Percentiles rank a stretch among this genome's conserved stretches.
Evolutionary conservation across 2,113 vertebrate genomes (phyloP).

Genomic region (Pseudorasbora parva): DNA sequence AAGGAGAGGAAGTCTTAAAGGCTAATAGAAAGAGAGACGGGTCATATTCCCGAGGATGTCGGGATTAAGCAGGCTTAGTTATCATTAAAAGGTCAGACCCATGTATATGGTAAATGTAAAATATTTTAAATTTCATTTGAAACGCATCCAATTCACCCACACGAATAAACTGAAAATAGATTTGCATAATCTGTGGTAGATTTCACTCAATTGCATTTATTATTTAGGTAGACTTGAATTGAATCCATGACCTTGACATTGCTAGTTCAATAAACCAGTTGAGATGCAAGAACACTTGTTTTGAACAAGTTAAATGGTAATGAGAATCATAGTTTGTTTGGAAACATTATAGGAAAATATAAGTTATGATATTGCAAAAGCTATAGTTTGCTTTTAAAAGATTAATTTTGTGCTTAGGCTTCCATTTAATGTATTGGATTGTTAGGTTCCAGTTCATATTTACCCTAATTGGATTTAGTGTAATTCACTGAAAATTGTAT

Average conservation of each 20-base stretch:
- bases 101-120: conserved; percentile 24
- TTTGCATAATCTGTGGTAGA: conserved; percentile 15
- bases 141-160: conserved; percentile 4
- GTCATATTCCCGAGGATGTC: not conserved
- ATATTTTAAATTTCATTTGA: not conserved
- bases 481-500: not conserved
- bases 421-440: not conserved
- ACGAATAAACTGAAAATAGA: conserved; percentile 1
- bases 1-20: conserved; percentile 30
- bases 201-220: not conserved
- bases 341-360: not conserved
- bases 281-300: not conserved
- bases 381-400: not conserved
- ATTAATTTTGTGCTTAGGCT: not conserved
- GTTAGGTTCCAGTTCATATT: not conserved
- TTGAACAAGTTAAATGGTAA: not conserved
- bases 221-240: not conserved
- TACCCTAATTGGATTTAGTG: not conserved
- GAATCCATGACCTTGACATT: not conserved
- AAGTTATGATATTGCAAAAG: not conserved
- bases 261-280: not conserved
- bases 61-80: not conserved
- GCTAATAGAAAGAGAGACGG: conserved; percentile 20
- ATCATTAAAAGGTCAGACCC: conserved; percentile 31
- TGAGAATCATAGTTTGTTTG: conserved; percentile 3